phyloP scores from a whole-genome alignment of 2,113 vertebrate genomes.

The Percina caprodes region DNA sequence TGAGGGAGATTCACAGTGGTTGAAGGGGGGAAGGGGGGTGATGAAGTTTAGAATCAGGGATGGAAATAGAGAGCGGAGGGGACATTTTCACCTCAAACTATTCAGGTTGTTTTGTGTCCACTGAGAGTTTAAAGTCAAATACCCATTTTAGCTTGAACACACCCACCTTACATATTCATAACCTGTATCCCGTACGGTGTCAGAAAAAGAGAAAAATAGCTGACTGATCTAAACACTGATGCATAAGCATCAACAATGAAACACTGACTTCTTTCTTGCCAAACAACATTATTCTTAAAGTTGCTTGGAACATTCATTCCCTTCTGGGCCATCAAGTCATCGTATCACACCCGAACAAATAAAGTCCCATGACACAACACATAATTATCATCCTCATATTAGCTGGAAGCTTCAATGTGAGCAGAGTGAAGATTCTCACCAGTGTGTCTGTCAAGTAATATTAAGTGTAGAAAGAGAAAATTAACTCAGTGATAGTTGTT shows the following conservation, averaged over 20 bases:
- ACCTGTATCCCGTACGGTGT: too few species aligned
- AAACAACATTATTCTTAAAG: neutral
- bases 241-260: neutral
- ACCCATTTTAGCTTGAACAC: neutral
- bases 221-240: neutral
- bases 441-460: neutral
- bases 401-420: neutral
- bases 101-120: accelerated
- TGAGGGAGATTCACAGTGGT: slow-evolving; percentile 5
- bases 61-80: slow-evolving; percentile 25
- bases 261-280: neutral
- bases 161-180: neutral
- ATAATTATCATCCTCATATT: slow-evolving; percentile 7
- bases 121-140: neutral
- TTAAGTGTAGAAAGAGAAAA: neutral
- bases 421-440: neutral
- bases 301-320: neutral
- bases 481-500: neutral
- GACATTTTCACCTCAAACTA: slow-evolving; percentile 28
- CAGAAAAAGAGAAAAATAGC: neutral
- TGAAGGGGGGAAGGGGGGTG: neutral
- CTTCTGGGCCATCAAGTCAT: neutral
- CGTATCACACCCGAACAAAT: neutral
- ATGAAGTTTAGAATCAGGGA: slow-evolving; percentile 2
- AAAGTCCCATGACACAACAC: neutral